phyloP scores from a whole-genome alignment of 2,888 invertebrate species.

The Tineola bisselliella region DNA sequence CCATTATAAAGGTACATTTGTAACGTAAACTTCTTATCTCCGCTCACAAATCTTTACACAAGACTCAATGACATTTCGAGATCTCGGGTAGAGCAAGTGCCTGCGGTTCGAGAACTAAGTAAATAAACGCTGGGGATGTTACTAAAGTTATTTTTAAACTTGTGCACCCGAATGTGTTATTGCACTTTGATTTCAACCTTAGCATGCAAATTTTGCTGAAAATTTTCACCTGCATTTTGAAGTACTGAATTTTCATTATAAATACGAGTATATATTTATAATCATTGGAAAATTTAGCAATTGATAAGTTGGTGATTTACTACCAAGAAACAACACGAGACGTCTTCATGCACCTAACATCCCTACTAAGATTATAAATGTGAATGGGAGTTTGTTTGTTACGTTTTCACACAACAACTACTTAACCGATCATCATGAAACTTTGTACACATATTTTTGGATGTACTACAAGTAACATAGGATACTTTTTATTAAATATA shows the following conservation, averaged over 20 bases:
- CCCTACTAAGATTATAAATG: too few species aligned
- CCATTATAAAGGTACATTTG: background rate
- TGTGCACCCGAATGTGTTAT: slow-evolving; percentile 9
- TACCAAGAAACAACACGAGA: too few species aligned
- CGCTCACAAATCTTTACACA: background rate
- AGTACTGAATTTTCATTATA: background rate
- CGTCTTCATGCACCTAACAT: too few species aligned
- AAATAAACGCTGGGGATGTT: slow-evolving; percentile 12
- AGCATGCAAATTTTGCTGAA: background rate
- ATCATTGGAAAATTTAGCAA: too few species aligned
- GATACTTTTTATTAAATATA: too few species aligned
- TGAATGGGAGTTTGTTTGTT: too few species aligned
- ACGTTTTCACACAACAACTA: too few species aligned
- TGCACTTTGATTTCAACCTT: slow-evolving; percentile 8
- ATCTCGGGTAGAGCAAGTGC: background rate
- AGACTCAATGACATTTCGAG: background rate
- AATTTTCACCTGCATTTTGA: background rate
- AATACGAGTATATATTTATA: background rate
- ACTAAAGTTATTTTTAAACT: slow-evolving; percentile 12
- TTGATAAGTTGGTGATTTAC: too few species aligned
- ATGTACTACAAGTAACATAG: too few species aligned
- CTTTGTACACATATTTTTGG: too few species aligned
- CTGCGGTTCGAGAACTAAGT: slow-evolving; percentile 12
- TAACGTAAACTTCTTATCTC: background rate
- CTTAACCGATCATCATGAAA: too few species aligned